Base-by-base conservation (phyloP, 2,888 invertebrate species). In the Polyploca ridens region DNA sequence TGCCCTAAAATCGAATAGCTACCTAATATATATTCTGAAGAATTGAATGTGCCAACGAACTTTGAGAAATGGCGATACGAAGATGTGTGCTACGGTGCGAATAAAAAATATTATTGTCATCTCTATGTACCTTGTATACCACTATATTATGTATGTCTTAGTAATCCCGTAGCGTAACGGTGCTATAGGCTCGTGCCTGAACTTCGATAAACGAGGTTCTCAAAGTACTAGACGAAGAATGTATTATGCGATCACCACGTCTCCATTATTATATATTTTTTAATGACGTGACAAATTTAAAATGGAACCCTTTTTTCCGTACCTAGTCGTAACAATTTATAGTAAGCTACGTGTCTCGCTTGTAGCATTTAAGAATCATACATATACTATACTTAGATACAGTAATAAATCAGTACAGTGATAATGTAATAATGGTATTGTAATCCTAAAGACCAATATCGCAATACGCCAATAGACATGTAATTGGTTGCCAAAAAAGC, bases 151-250 rank as follows among this genome's bases (percentile, higher is more conserved):
- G 35, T 35, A 35, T 60, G 10, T 35, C 38, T 38, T 10, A 44
- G 61, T 44, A 27, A 61, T 74, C 76, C 77, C 76, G 78, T 80
- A 77, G 75, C 73, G 74, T 71, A 77, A 81, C 79, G 87, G 87
- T 87, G 87, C 87, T 87, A 85, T 79, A 81, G 82, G 83, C 83
- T 72, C 77, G 83, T 85, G 85, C 85, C 85, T 77, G 71, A 69
- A 60, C 38, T 38, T 60, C 46, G 7, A 41, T 41, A 13, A 41
- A 13, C 13, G 46, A 54, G 54, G 19, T 54, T 19, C 16, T 10
- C 6, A 10, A 54, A 10, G 10, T 54, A 54, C 16, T 54, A 54
- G 19, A 54, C 49, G 7, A 49, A 44, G 16, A 49, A 49, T 38
- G 35, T 8, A 46, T 49, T 7, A 16, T 16, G 49, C 7, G 49